Evolutionary conservation across 2,888 invertebrate species (phyloP).

Genomic region (Julus scanicus): DNA sequence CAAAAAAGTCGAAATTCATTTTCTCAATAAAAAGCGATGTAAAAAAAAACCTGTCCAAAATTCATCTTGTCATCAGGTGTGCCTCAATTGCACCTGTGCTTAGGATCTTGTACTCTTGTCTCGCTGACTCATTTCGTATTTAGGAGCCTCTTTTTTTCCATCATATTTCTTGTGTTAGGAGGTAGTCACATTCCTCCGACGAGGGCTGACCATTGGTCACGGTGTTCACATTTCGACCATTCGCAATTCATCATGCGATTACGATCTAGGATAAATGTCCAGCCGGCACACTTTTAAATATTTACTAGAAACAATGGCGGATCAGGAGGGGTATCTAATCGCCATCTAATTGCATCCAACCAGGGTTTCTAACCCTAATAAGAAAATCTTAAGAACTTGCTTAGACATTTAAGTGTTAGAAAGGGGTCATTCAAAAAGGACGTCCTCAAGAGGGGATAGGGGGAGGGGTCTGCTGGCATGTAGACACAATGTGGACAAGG

Average conservation of each 20-base stretch:
- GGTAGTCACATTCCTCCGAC: constrained; percentile 10
- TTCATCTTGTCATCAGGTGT: constrained; percentile 52
- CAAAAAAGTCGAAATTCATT: constrained; percentile 50
- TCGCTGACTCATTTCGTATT: constrained; percentile 43
- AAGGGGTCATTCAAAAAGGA: no score
- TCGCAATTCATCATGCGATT: constrained; percentile 39
- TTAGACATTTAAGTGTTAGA: not conserved
- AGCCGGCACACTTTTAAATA: constrained; percentile 43
- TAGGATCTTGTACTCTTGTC: not conserved
- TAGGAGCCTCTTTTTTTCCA: not conserved
- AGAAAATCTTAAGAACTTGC: not conserved
- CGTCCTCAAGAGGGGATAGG: no score
- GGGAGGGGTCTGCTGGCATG: no score
- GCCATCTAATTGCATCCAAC: not conserved
- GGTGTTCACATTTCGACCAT: constrained; percentile 17
- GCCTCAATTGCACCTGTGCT: constrained; percentile 45
- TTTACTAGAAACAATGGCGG: constrained; percentile 14
- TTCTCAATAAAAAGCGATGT: constrained; percentile 46
- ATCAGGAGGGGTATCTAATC: constrained; percentile 30
- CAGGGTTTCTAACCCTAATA: not conserved
- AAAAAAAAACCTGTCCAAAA: constrained; percentile 41
- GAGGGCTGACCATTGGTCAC: constrained; percentile 28
- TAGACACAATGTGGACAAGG: no score
- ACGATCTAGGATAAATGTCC: constrained; percentile 44
- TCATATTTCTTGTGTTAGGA: not conserved